Evolutionary conservation across 2,113 vertebrate genomes (phyloP).

Genomic region (Lophura nycthemera): DNA sequence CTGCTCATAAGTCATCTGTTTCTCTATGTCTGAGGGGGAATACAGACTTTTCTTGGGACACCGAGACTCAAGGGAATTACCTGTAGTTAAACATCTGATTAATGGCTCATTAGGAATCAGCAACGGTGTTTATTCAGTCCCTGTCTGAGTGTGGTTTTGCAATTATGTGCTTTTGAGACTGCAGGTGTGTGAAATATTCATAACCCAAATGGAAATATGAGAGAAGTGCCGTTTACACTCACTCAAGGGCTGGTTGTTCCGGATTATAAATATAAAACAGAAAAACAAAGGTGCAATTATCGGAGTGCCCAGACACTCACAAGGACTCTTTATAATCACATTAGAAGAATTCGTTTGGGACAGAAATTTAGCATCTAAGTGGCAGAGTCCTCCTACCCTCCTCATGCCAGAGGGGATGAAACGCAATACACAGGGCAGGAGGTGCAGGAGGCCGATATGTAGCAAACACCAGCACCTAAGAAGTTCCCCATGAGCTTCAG

Average conservation of each 20-base stretch:
- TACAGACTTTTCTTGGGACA: conserved; percentile 72
- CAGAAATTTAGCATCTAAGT: neutral
- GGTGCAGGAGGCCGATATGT: neutral
- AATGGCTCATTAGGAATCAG: conserved; percentile 71
- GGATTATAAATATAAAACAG: conserved; percentile 32
- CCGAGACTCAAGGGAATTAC: conserved; percentile 57
- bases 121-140: conserved; percentile 60
- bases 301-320: neutral
- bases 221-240: conserved; percentile 35
- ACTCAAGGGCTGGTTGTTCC: conserved; percentile 37
- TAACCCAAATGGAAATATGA: conserved; percentile 61
- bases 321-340: neutral
- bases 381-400: neutral
- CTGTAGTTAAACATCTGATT: conserved; percentile 73
- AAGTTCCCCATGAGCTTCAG: neutral
- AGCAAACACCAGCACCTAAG: neutral
- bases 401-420: neutral
- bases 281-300: conserved; percentile 13
- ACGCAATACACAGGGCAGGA: neutral
- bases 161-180: conserved; percentile 67
- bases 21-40: conserved; percentile 22
- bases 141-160: conserved; percentile 54
- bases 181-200: conserved; percentile 72
- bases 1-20: conserved; percentile 29
- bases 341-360: neutral